Percentiles rank a stretch among this genome's conserved stretches.
phyloP scores from a whole-genome alignment of 2,888 invertebrate genomes.

The Conus canariensis region DNA sequence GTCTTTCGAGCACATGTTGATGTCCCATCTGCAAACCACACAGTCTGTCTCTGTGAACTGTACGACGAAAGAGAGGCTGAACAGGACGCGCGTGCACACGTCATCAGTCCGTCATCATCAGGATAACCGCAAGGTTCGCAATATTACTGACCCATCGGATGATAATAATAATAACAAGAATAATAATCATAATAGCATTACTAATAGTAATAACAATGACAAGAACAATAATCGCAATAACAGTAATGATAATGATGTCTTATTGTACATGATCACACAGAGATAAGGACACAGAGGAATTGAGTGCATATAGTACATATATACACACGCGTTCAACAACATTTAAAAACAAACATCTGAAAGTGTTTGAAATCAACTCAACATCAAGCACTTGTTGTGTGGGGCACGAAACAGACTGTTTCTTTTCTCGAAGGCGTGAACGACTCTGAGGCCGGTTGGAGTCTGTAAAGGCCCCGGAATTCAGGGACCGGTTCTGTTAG shows the following conservation, averaged over 20 bases:
- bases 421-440: neutral
- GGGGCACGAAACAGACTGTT: neutral
- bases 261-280: neutral
- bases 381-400: neutral
- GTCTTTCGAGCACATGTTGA: no score
- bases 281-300: slow-evolving; percentile 5
- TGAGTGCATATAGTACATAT: neutral
- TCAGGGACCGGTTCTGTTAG: neutral
- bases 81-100: no score
- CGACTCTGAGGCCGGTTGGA: neutral
- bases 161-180: neutral
- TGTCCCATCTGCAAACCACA: no score
- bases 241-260: neutral
- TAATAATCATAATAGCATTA: neutral
- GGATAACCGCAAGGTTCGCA: no score
- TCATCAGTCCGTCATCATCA: no score
- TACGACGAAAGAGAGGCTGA: no score
- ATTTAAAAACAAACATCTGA: neutral
- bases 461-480: neutral
- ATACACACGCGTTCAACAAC: neutral
- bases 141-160: no score
- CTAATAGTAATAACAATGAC: neutral
- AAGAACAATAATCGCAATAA: neutral
- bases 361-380: neutral
- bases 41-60: neutral